phyloP scores from a whole-genome alignment of 1,140 invertebrate species.

The Meteorus sp. region DNA sequence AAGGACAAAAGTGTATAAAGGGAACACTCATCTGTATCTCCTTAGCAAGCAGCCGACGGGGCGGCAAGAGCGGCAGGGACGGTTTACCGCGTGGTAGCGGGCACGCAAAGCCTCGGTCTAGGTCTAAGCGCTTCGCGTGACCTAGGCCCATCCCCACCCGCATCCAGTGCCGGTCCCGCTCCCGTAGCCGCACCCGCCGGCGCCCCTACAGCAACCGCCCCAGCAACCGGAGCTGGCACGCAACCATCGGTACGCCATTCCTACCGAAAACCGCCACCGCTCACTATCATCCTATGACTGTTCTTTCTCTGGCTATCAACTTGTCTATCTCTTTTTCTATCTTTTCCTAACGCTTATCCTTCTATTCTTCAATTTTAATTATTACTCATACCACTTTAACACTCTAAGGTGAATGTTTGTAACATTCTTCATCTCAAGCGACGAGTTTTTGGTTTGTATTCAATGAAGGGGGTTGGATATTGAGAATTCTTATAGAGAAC shows the following conservation, averaged over 20 bases:
- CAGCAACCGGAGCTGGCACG: constrained; percentile 48
- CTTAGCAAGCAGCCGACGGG: constrained; percentile 73
- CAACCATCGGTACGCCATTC: constrained; percentile 59
- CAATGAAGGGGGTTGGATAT: no score
- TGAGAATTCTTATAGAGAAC: no score
- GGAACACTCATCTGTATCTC: constrained; percentile 47
- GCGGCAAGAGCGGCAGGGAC: constrained; percentile 74
- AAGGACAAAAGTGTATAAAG: constrained; percentile 28
- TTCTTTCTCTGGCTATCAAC: neutral
- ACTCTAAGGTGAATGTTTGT: no score
- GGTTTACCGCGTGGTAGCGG: constrained; percentile 75
- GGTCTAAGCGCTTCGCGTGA: constrained; percentile 69
- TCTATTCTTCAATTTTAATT: no score
- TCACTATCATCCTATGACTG: constrained; percentile 16
- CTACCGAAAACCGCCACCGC: constrained; percentile 49
- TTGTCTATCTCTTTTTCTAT: neutral
- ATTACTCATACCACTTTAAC: no score
- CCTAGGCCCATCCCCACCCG: constrained; percentile 58
- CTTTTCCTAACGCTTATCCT: no score
- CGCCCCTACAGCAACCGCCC: constrained; percentile 42
- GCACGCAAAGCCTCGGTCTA: constrained; percentile 73
- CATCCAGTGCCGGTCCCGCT: constrained; percentile 59
- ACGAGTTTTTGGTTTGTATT: no score
- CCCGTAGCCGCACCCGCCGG: constrained; percentile 34
- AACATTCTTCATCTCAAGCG: no score